Evolutionary conservation across 2,797 vertebrate species (phyloP), one percentile per base, ranked within the genome.

Genomic region (Poeciliopsis turneri): DNA sequence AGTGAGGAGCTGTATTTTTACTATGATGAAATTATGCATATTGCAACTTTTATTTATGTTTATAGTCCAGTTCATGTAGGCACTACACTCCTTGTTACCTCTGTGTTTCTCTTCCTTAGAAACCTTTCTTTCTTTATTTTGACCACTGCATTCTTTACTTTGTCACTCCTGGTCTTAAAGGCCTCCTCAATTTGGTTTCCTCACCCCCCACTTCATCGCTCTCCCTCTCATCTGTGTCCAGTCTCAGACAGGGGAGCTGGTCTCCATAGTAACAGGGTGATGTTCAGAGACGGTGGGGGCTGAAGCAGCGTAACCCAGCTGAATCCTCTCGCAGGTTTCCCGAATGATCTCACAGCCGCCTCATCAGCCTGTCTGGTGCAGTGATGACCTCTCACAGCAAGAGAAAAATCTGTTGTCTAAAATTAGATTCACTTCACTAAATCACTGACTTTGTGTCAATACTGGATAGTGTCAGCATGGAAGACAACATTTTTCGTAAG

Each of bases 241-340:
- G 75, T 70, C 74, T 79, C 78, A 85, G 76, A 84, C 73, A 61
- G 75, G 55, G 72, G 59, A 84, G 88, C 84, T 77, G 76, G 71
- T 94, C 86, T 87, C 93, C 91, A 93, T 94, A 87, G 94, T 87
- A 94, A 95, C 94, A 80, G 89, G 80, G 76, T 80, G 83, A 89
- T 90, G 89, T 92, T 91, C 86, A 92, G 92, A 87, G 68, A 45
- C 8, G 12, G 41, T 46, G 81, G 76, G 78, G 83, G 79, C 81
- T 3, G 3, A 69, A 55, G 77, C 36, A 3, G 84, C 77, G 80
- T 86, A 86, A 72, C 84, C 74, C 78, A 70, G 84, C 77, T 82
- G 76, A 92, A 88, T 55, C 79, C 89, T 91, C 85, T 91, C 84
- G 47, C 87, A 86, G 88, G 90, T 92, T 79, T 80, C 49, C 33